A percentile compares a stretch with the other conserved stretches of the same genome.
Evolutionary conservation across 1,140 invertebrate genomes (phyloP).

Genomic region (Monochamus saltuarius): DNA sequence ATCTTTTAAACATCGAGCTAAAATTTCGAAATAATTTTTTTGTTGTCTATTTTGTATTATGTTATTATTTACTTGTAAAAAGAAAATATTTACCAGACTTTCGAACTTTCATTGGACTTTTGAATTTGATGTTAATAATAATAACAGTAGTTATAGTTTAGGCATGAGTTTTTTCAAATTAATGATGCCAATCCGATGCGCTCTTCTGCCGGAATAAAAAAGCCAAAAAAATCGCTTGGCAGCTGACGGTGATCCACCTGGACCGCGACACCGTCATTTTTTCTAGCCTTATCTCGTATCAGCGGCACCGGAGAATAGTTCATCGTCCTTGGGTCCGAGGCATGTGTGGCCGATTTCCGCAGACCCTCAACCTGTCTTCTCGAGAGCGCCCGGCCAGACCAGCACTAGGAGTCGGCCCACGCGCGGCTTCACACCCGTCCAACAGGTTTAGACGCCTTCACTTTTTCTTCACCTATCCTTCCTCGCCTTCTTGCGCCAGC

Average conservation of each 20-base stretch:
- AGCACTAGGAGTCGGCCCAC: conserved; percentile 41
- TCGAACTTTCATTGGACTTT: no score
- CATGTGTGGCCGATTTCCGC: conserved; percentile 26
- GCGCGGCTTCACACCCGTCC: conserved; percentile 39
- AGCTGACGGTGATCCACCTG: no score
- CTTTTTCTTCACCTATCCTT: conserved; percentile 36
- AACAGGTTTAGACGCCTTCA: conserved; percentile 45
- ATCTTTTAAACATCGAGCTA: no score
- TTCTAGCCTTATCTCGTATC: no score
- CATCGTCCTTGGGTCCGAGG: conserved; percentile 25
- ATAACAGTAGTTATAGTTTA: background rate
- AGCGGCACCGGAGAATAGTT: conserved; percentile 5
- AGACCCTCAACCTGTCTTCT: conserved; percentile 19
- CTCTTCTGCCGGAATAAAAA: background rate
- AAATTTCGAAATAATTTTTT: no score
- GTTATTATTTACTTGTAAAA: no score
- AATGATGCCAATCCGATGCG: background rate
- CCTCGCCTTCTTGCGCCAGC: conserved; percentile 16
- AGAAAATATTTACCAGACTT: no score
- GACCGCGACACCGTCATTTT: no score
- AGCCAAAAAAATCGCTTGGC: no score
- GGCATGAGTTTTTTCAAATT: background rate
- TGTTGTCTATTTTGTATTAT: no score
- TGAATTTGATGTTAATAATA: no score
- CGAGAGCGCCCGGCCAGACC: conserved; percentile 1